Base-by-base conservation (phyloP, 1,140 invertebrate species). In the Thaumetopoea pityocampa region DNA sequence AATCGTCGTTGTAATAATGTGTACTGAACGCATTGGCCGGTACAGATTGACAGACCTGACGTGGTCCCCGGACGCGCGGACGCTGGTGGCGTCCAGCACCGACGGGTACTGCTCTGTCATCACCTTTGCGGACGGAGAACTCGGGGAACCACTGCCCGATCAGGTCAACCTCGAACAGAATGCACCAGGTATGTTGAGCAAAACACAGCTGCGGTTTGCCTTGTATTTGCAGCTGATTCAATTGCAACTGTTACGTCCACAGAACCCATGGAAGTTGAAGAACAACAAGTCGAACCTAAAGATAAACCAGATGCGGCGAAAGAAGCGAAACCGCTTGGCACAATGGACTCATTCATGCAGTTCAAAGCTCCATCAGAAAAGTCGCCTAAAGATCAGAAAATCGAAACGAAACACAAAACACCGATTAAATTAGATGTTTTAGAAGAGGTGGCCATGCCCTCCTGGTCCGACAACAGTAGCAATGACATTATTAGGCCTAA, bases 51-150 rank as follows among this genome's bases (percentile, higher is more conserved):
- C 94, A 20, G 97, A 99, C 86, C 50, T 98, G 8, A 85, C 94
- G 0, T 99, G 97, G 97, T 97, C 97, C 2, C 84, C 87, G 1
- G 93, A 98, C 87, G 96, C 96, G 0, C 83, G 82, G 24, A 84
- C 94, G 16, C 77, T 99, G 37, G 87, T 96, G 1, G 92, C 93
- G 0, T 96, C 95, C 8, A 99, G 97, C 16, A 97, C 96, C 0
- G 97, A 99, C 86, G 97, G 97, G 1, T 99, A 95, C 74, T 97
- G 96, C 74, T 97, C 97, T 0, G 86, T 99, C 42, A 89, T 98
- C 24, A 91, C 90, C 18, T 99, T 99, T 84, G 85, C 89, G 15
- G 82, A 90, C 9, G 89, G 87, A 3, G 97, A 99, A 86, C 79
- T 99, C 8, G 98, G 97, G 1, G 85, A 89, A 26, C 71, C 86